phyloP scores from a whole-genome alignment of 2,797 vertebrate genomes.

The Nasua narica region DNA sequence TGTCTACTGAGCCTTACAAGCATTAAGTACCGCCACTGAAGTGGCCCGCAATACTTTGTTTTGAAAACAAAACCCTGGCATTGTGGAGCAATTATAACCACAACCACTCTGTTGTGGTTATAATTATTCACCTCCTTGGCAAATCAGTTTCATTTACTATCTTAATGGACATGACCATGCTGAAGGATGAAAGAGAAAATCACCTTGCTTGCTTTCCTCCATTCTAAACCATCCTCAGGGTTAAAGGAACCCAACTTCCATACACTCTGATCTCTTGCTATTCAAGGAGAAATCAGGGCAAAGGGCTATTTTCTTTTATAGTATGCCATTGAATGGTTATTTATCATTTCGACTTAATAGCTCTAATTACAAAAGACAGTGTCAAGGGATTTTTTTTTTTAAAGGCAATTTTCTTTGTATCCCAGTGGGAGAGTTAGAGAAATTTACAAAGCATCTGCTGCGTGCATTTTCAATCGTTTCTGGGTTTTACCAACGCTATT shows the following conservation, averaged over 20 bases:
- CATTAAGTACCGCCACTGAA: not conserved
- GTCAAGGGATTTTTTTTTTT: slow-evolving; percentile 42
- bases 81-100: not conserved
- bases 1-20: not conserved
- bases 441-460: slow-evolving; percentile 68
- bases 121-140: not conserved
- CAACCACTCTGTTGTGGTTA: not conserved
- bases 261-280: not conserved
- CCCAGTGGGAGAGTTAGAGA: slow-evolving; percentile 52
- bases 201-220: not conserved
- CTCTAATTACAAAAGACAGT: slow-evolving; percentile 70
- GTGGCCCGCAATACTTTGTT: not conserved
- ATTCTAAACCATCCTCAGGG: slow-evolving; percentile 13
- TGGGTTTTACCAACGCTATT: not conserved
- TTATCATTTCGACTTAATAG: slow-evolving; percentile 66
- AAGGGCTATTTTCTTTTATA: slow-evolving; percentile 53
- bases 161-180: not conserved
- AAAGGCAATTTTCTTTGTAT: slow-evolving; percentile 58
- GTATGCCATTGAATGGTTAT: slow-evolving; percentile 15
- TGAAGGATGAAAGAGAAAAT: not conserved
- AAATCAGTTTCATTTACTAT: slow-evolving; percentile 30
- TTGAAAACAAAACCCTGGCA: not conserved
- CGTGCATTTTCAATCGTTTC: slow-evolving; percentile 51
- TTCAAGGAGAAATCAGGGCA: slow-evolving; percentile 24
- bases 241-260: not conserved